Evolutionary conservation across 2,888 invertebrate genomes (phyloP), one percentile per base, ranked within the genome.

Genomic region (Physocephala rufipes): DNA sequence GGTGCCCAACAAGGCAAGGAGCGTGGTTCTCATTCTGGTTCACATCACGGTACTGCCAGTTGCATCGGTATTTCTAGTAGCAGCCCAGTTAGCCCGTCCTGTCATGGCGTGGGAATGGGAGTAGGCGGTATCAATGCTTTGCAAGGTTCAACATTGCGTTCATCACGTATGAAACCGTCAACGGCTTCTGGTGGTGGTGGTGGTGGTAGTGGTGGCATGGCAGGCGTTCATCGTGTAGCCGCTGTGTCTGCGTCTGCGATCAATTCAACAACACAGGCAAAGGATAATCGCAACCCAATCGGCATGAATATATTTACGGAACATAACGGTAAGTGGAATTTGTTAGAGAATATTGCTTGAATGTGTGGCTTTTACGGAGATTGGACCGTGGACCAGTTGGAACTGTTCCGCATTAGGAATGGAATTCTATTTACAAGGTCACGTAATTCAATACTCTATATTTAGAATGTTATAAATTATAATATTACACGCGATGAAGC

Each of bases 1-100:
- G 95, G 95, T 87, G 95, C 95, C 85, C 95, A 95, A 90, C 95
- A 95, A 90, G 94, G 93, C 86, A 95, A 96, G 88, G 95, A 95
- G 89, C 91, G 94, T 86, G 91, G 91, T 82, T 83, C 83, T 53
- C 82, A 83, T 71, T 85, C 85, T 13, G 82, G 82, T 72, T 71
- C 74, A 43, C 82, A 82, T 73, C 78, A 79, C 66, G 79, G 80
- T 74, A 82, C 85, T 43, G 85, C 83, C 70, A 85, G 85, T 74
- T 84, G 85, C 76, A 89, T 91, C 82, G 90, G 93, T 90, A 91
- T 83, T 67, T 81, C 82, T 69, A 84, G 81, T 77, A 79, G 76
- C 78, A 86, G 82, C 73, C 83, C 83, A 36, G 78, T 84, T 26
- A 81, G 77, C 45, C 68, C 79, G 19, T 82, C 82, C 45, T 81